These are phyloP conservation scores for Channa maculata DNA, from an alignment of 2,113 vertebrate genomes.

Conservation along the genomic window DNA sequence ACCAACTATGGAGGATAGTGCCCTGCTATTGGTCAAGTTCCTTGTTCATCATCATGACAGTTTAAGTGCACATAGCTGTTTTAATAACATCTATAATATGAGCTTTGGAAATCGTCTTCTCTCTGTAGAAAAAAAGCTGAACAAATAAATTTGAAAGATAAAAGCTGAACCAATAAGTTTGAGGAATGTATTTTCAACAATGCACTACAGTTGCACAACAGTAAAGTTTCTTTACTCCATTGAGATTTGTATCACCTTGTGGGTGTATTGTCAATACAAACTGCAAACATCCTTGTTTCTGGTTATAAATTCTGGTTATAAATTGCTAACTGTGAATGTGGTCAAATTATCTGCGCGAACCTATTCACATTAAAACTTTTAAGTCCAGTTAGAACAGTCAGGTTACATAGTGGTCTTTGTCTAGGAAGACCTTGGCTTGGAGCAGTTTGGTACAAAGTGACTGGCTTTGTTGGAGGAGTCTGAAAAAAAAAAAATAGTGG, in stretches of 20 bases:
- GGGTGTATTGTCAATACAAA: constrained; percentile 1
- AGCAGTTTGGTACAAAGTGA: constrained; percentile 31
- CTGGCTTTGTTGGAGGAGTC: constrained; percentile 36
- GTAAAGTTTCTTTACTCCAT: background rate
- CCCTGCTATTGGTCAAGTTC: background rate
- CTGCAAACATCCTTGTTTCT: background rate
- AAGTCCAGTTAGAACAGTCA: background rate
- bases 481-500: constrained; percentile 36
- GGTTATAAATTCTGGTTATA: too few species aligned
- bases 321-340: too few species aligned
- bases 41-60: background rate
- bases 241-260: background rate
- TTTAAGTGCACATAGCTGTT: constrained; percentile 27
- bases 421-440: constrained; percentile 26
- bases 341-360: too few species aligned
- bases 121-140: constrained; percentile 25
- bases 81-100: constrained; percentile 50
- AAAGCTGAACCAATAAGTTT: constrained; percentile 33
- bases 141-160: constrained; percentile 42
- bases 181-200: constrained; percentile 15
- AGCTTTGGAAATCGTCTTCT: constrained; percentile 21
- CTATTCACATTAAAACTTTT: too few species aligned
- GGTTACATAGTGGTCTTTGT: background rate
- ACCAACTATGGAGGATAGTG: background rate
- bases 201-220: background rate